Evolutionary conservation across 1,140 invertebrate genomes (phyloP), one percentile per base, ranked within the genome.

Genomic region (Camponotus floridanus): DNA sequence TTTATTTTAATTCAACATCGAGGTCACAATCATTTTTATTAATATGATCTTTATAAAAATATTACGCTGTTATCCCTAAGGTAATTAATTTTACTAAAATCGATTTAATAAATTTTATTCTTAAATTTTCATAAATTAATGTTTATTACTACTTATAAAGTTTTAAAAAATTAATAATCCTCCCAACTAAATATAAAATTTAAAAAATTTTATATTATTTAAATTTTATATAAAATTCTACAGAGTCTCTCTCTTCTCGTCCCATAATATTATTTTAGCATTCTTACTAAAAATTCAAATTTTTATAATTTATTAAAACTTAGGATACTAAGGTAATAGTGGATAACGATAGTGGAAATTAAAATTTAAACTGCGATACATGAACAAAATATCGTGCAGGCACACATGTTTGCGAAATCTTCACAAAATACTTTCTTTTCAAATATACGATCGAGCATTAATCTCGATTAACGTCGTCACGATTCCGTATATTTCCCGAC

Each of bases 391-490:
- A 55, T 36, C 11, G 36, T 18, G 48, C 15, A 15, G 18, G 3
- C 4, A 18, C 15, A 15, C 0, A 57, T 39, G 26, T 39, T 18
- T 11, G 31, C 2, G 26, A 57, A 21, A 57, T 4, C 3, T 1
- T 36, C 18, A 26, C 15, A n/a, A 33, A 61, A 42, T 18, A 5
- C 31, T 59, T 61, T 8, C 39, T 39, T 59, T 57, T 76, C n/a
- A 36, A 13, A 39, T 74, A 59, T 18, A 51, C n/a, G 13, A 42
- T 8, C n/a, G n/a, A 11, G 1, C 9, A 36, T 45, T 79, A 79
- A 79, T 67, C 76, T 36, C 61, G 31, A 65, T 65, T 65, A 11
- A 67, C 13, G 45, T 79, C 13, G 13, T n/a, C 4, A 11, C 42
- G n/a, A 65, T 78, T 55, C 13, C 7, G 51, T 51, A 45, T 26